Percentiles rank a stretch among this genome's conserved stretches.
phyloP scores from a whole-genome alignment of 2,797 vertebrate genomes.

The Molossus alvarezi region DNA sequence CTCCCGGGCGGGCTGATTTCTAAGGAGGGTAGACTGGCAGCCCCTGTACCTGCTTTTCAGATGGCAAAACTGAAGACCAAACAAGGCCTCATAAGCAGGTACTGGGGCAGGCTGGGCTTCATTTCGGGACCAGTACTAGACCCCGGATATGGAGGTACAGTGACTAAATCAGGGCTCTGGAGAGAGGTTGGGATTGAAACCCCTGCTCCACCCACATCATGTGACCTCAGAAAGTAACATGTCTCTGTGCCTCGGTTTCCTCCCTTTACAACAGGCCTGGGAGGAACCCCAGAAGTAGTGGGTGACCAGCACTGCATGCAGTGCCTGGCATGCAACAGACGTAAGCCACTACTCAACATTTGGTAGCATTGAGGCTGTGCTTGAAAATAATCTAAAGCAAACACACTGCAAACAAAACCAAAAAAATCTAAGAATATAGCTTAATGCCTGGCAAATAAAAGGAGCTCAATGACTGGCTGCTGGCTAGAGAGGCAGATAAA shows the following conservation, averaged over 20 bases:
- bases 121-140: background rate
- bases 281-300: background rate
- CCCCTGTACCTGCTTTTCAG: background rate
- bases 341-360: background rate
- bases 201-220: background rate
- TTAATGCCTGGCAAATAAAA: background rate
- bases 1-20: background rate
- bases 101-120: background rate
- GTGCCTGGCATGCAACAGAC: background rate
- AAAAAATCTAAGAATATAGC: background rate
- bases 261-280: background rate
- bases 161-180: background rate
- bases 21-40: background rate
- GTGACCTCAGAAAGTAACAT: background rate
- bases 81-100: background rate
- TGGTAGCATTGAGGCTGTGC: background rate
- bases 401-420: background rate
- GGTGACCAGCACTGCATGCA: background rate
- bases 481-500: background rate
- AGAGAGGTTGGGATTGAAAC: background rate
- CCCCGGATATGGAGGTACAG: background rate
- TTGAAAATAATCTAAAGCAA: constrained; percentile 35
- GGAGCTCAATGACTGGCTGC: background rate
- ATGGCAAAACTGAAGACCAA: background rate
- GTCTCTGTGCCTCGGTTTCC: background rate